These are phyloP conservation scores for Serranus cabrilla DNA, from an alignment of 2,797 vertebrate genomes.

Conservation along the genomic window DNA sequence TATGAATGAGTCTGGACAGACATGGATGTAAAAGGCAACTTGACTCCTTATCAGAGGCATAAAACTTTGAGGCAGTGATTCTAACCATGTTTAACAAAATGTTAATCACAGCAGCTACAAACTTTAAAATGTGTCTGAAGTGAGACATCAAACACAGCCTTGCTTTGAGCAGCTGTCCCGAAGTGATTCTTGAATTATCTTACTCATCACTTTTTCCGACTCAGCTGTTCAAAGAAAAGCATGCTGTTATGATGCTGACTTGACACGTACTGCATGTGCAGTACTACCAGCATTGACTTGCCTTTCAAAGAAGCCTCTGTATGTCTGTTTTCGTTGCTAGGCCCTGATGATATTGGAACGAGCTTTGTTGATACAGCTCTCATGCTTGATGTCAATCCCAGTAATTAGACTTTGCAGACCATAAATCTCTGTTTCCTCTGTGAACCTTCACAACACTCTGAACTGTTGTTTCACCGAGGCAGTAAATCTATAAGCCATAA, in stretches of 20 bases:
- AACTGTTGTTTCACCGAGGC: conserved; percentile 52
- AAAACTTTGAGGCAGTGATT: too few species aligned
- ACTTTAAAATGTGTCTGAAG: too few species aligned
- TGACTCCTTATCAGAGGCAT: too few species aligned
- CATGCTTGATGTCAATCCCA: conserved; percentile 57
- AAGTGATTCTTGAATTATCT: conserved; percentile 21
- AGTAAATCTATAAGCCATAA: conserved; percentile 40
- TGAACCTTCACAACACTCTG: conserved; percentile 52
- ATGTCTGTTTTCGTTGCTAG: conserved; percentile 45
- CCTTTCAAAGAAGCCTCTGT: conserved; percentile 44
- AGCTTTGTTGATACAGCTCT: conserved; percentile 65
- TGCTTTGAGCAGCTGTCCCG: conserved; percentile 33
- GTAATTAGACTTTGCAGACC: conserved; percentile 61
- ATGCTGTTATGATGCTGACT: conserved; percentile 22
- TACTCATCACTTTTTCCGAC: conserved; percentile 1
- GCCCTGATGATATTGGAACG: conserved; percentile 50
- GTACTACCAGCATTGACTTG: conserved; percentile 32
- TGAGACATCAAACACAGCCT: conserved; percentile 1
- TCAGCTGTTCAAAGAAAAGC: conserved; percentile 7
- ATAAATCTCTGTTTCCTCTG: conserved; percentile 57
- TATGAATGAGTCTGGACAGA: too few species aligned
- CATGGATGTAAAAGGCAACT: too few species aligned
- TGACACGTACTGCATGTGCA: conserved; percentile 24
- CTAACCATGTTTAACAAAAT: too few species aligned
- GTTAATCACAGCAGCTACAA: too few species aligned